Percentiles rank a stretch among this genome's conserved stretches.
Evolutionary conservation across 2,797 vertebrate genomes (phyloP).

Genomic region (Jordanella pulchra): DNA sequence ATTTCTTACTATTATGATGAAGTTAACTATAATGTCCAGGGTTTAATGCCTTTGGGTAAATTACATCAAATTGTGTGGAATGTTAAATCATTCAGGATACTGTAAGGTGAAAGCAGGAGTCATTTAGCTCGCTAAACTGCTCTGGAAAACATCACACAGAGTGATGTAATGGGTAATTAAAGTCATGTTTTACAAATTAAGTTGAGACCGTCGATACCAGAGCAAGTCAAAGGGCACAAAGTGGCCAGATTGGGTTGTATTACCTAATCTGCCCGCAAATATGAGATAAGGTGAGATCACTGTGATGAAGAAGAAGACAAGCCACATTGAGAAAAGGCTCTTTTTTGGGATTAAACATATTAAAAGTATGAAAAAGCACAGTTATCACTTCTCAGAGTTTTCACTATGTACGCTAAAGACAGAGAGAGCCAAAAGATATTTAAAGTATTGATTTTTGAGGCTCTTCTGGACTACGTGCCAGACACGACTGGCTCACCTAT

Average conservation of each 20-base stretch:
- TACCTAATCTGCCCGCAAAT: conserved; percentile 34
- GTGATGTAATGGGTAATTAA: conserved; percentile 46
- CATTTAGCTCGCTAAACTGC: conserved; percentile 1
- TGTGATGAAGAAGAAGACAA: conserved; percentile 21
- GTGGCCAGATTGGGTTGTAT: conserved; percentile 9
- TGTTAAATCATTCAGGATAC: neutral
- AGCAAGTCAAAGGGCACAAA: conserved; percentile 36
- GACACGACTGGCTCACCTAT: conserved; percentile 30
- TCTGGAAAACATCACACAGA: conserved; percentile 33
- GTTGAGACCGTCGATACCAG: conserved; percentile 27
- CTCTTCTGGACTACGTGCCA: conserved; percentile 18
- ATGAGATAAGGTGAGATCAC: conserved; percentile 36
- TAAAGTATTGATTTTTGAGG: conserved; percentile 57
- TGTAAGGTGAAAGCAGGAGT: conserved; percentile 16
- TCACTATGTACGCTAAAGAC: conserved; percentile 16
- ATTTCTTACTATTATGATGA: neutral
- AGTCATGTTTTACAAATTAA: conserved; percentile 42
- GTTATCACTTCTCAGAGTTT: conserved; percentile 36
- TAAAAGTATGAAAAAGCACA: conserved; percentile 39
- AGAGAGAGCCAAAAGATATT: conserved; percentile 40
- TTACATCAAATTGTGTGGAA: neutral
- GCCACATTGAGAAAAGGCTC: conserved; percentile 20
- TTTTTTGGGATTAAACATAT: conserved; percentile 12
- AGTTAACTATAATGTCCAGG: neutral
- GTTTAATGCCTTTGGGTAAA: neutral